Evolutionary conservation across 2,113 vertebrate species (phyloP).

Genomic region (Labeo catla): DNA sequence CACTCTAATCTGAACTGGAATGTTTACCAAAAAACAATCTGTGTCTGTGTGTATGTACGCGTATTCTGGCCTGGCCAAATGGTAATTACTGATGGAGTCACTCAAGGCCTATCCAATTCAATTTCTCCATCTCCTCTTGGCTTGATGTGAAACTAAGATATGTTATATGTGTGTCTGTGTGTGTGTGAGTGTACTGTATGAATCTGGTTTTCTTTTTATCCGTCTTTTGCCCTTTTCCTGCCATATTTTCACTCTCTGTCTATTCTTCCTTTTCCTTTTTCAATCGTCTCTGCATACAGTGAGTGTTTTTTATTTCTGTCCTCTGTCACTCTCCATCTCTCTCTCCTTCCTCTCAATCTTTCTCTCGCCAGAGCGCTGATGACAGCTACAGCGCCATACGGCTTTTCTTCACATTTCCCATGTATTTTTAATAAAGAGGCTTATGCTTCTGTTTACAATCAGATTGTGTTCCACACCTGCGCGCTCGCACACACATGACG

Average conservation of each 20-base stretch:
- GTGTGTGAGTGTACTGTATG: neutral
- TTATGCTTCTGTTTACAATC: slow-evolving; percentile 48
- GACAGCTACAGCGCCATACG: slow-evolving; percentile 7
- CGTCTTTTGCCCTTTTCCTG: slow-evolving; percentile 16
- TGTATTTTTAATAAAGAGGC: slow-evolving; percentile 48
- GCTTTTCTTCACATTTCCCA: slow-evolving; percentile 26
- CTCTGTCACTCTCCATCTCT: slow-evolving; percentile 3
- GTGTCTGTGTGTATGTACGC: neutral
- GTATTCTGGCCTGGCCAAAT: slow-evolving; percentile 22
- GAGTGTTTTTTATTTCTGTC: neutral
- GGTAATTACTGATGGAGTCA: slow-evolving; percentile 41
- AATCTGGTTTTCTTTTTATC: slow-evolving; percentile 18
- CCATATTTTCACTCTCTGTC: slow-evolving; percentile 4
- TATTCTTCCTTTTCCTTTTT: slow-evolving; percentile 12
- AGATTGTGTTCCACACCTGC: slow-evolving; percentile 40
- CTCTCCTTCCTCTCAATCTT: slow-evolving; percentile 27
- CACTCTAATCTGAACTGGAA: slow-evolving; percentile 26
- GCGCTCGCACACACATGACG: slow-evolving; percentile 24
- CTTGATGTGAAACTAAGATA: slow-evolving; percentile 37
- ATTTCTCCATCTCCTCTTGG: slow-evolving; percentile 46
- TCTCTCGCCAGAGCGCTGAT: slow-evolving; percentile 16
- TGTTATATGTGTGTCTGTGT: slow-evolving; percentile 10
- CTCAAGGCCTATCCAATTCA: slow-evolving; percentile 46
- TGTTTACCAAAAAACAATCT: slow-evolving; percentile 31
- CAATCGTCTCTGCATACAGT: slow-evolving; percentile 19